Conservation (phyloP, 1,140 invertebrate species). For the Helicoverpa zea region DNA sequence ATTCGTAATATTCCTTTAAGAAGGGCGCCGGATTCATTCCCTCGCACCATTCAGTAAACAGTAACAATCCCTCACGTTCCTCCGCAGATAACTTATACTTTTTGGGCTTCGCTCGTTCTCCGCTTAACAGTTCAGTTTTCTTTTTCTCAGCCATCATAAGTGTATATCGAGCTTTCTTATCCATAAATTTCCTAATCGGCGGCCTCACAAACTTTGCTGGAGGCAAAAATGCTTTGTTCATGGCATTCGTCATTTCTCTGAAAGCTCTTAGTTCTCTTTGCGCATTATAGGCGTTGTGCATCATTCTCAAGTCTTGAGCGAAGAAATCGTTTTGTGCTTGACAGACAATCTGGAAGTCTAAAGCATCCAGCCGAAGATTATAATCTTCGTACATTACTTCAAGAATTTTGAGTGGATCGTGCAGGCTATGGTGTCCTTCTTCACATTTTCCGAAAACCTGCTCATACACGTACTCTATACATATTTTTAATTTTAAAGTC, state of each 20-base stretch:
- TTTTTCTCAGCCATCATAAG: conserved; percentile 64
- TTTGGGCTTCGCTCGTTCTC: conserved; percentile 57
- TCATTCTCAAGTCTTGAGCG: conserved; percentile 87
- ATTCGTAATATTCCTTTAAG: conserved; percentile 77
- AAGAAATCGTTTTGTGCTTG: conserved; percentile 88
- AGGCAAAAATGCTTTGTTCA: conserved; percentile 87
- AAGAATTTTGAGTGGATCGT: conserved; percentile 88
- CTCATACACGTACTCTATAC: conserved; percentile 90
- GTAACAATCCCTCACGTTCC: conserved; percentile 77
- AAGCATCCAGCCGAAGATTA: conserved; percentile 87
- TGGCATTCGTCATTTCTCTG: conserved; percentile 84
- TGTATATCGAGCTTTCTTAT: conserved; percentile 69
- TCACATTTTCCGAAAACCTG: conserved; percentile 87
- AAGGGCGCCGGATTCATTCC: conserved; percentile 77
- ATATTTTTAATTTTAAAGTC: conserved; percentile 88
- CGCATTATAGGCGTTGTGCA: conserved; percentile 88
- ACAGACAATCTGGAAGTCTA: conserved; percentile 88
- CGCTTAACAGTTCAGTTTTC: conserved; percentile 66
- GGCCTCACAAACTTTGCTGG: conserved; percentile 75
- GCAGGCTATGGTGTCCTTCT: conserved; percentile 85
- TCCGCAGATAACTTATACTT: conserved; percentile 73
- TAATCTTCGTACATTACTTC: conserved; percentile 88
- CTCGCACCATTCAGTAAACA: conserved; percentile 86
- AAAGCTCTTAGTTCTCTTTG: conserved; percentile 87
- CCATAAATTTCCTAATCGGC: conserved; percentile 66